These are phyloP conservation scores for Eubucco bourcierii DNA, from an alignment of 2,113 vertebrate species.

Conservation along the genomic window DNA sequence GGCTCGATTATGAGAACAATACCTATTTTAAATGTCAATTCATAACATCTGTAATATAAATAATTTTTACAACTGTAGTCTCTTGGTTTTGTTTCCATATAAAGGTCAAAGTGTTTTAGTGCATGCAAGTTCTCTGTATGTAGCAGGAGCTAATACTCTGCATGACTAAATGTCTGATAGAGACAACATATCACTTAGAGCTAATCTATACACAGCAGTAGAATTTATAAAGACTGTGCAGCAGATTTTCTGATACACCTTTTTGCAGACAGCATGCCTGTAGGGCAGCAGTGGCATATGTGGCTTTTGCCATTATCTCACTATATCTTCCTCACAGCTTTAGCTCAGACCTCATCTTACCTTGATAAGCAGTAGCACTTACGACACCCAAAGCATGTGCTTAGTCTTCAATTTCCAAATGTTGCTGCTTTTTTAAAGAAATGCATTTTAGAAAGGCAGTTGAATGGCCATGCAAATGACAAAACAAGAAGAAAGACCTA, in stretches of 20 bases:
- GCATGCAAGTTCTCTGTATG: constrained; percentile 8
- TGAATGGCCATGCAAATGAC: neutral
- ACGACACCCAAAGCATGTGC: neutral
- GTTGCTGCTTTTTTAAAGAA: neutral
- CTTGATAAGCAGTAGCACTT: neutral
- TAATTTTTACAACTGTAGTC: neutral
- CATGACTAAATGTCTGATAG: neutral
- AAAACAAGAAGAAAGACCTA: neutral
- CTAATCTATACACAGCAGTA: neutral
- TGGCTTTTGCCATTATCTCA: neutral
- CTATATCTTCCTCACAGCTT: neutral
- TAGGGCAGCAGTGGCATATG: neutral
- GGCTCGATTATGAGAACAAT: neutral
- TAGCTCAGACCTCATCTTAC: neutral
- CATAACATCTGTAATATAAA: neutral
- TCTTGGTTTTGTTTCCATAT: neutral
- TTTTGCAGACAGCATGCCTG: neutral
- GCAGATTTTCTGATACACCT: neutral
- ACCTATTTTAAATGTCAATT: constrained; percentile 5
- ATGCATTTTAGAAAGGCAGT: neutral
- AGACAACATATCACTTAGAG: neutral
- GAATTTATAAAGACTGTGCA: neutral
- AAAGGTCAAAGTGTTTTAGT: neutral
- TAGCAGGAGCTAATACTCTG: constrained; percentile 5
- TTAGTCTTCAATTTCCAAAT: neutral